Percentiles rank a stretch among this genome's conserved stretches.
Evolutionary conservation across 1,140 invertebrate genomes (phyloP).

Genomic region (Oryctes rhinoceros): DNA sequence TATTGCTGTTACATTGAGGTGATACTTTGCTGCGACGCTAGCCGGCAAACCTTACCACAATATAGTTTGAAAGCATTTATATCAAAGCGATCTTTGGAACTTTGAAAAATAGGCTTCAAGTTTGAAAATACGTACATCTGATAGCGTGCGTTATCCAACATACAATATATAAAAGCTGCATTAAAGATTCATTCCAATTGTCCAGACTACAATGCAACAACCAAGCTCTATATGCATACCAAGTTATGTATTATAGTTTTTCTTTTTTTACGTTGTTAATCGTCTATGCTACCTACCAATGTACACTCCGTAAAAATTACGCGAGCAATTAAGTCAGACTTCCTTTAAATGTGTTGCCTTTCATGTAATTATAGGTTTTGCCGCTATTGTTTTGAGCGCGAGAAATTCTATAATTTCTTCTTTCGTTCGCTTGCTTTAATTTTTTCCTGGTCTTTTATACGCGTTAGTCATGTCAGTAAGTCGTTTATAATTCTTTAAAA

Average conservation of each 20-base stretch:
- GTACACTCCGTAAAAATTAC: neutral
- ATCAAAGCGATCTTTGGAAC: no score
- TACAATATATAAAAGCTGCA: no score
- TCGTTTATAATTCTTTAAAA: conserved; percentile 10
- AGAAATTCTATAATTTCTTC: conserved; percentile 18
- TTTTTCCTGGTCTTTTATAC: neutral
- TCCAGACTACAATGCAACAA: no score
- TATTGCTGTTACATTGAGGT: no score
- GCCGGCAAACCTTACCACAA: no score
- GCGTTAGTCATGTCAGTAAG: neutral
- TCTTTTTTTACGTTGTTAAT: neutral
- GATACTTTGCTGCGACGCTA: no score
- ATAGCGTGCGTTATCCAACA: no score
- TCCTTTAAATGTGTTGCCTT: conserved; percentile 9
- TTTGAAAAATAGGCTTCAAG: no score
- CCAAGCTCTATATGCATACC: neutral
- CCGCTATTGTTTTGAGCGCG: neutral
- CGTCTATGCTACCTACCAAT: neutral
- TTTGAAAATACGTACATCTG: no score
- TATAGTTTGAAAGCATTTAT: no score
- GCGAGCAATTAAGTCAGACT: neutral
- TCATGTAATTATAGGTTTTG: conserved; percentile 10
- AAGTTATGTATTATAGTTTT: neutral
- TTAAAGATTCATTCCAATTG: no score
- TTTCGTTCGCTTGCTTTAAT: neutral